Conservation (phyloP, 2,797 vertebrate genomes). For the Lagocephalus sceleratus region DNA sequence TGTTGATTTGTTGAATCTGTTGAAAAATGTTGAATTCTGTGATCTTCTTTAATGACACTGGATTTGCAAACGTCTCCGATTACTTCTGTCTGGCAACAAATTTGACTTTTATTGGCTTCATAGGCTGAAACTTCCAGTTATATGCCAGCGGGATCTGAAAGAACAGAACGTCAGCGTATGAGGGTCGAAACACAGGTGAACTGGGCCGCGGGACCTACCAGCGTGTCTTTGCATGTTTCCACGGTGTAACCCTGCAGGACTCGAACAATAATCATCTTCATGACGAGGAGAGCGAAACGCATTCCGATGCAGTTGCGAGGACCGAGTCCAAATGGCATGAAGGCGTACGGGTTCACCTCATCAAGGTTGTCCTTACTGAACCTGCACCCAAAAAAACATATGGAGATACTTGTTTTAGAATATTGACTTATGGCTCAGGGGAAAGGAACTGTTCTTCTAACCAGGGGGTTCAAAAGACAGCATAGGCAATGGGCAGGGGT, state of each 20-base stretch:
- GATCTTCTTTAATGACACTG: too few species aligned
- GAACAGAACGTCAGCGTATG: neutral
- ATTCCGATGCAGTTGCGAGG: conserved; percentile 86
- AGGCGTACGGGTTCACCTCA: conserved; percentile 70
- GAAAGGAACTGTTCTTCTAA: neutral
- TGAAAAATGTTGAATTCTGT: too few species aligned
- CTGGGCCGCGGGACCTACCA: conserved; percentile 50
- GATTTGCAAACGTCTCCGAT: neutral
- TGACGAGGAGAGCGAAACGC: conserved; percentile 78
- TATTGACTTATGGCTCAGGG: neutral
- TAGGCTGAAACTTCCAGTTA: conserved; percentile 31
- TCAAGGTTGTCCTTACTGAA: conserved; percentile 79
- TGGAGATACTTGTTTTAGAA: too few species aligned
- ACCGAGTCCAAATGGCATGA: conserved; percentile 82
- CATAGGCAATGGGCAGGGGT: too few species aligned
- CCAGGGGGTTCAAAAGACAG: too few species aligned
- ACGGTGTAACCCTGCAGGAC: conserved; percentile 78
- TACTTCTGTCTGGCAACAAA: conserved; percentile 54
- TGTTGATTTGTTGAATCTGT: too few species aligned
- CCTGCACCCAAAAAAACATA: conserved; percentile 58
- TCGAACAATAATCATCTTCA: conserved; percentile 68
- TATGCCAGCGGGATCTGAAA: conserved; percentile 59
- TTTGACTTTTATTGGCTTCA: conserved; percentile 46
- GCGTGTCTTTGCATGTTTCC: conserved; percentile 78
- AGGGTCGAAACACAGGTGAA: neutral